Percentiles rank a stretch among this genome's conserved stretches.
These are phyloP conservation scores for Sebastes glaucus DNA, from an alignment of 2,797 vertebrate species.

Conservation along the genomic window DNA sequence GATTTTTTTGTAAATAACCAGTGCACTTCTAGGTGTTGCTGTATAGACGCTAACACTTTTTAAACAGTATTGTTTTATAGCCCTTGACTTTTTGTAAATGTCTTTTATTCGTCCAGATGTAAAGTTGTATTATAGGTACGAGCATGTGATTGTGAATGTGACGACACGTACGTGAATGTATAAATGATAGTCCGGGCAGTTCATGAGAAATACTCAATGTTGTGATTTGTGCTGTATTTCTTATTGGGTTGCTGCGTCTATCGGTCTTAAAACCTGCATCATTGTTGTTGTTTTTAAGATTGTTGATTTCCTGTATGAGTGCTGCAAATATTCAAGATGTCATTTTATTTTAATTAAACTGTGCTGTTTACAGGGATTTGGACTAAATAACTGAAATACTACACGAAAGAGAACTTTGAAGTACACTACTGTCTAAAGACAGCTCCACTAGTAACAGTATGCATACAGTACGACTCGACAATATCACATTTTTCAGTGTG, in stretches of 20 bases:
- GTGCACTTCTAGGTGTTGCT: conserved; percentile 34
- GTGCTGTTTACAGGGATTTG: not conserved
- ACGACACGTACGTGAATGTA: conserved; percentile 36
- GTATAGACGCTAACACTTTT: conserved; percentile 52
- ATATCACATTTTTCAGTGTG: not conserved
- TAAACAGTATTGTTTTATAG: conserved; percentile 66
- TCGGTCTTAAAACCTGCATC: not conserved
- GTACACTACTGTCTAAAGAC: not conserved
- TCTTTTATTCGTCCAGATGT: conserved; percentile 51
- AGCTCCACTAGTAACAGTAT: not conserved
- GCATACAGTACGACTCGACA: not conserved
- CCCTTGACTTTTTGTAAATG: conserved; percentile 55
- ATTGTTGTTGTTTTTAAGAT: conserved; percentile 15
- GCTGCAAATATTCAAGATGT: conserved; percentile 12
- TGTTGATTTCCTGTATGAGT: not conserved
- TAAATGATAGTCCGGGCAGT: not conserved
- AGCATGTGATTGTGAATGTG: conserved; percentile 23
- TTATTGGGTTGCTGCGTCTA: not conserved
- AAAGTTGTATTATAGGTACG: conserved; percentile 53
- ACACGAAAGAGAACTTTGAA: not conserved
- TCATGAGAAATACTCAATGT: conserved; percentile 19
- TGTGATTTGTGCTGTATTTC: conserved; percentile 37
- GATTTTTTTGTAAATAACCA: conserved; percentile 55
- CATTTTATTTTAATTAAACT: not conserved
- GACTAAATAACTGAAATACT: not conserved